Conservation (phyloP, 2,797 vertebrate genomes). For the Peromyscus nudipes region DNA sequence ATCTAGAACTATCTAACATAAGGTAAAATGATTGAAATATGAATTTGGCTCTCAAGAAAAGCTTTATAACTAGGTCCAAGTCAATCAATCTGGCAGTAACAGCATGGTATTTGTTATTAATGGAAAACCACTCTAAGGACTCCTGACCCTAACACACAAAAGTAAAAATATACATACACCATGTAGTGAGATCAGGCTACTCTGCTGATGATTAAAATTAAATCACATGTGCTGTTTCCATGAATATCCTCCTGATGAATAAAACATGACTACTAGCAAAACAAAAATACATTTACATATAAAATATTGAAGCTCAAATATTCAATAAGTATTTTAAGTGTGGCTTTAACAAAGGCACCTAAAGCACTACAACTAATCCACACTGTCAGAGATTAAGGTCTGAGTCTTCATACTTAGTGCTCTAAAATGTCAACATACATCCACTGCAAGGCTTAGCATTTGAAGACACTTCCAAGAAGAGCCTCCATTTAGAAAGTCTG, state of each 20-base stretch:
- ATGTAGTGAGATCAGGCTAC: slow-evolving; percentile 18
- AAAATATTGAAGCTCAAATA: slow-evolving; percentile 20
- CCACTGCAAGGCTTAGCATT: background rate
- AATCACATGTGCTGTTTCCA: background rate
- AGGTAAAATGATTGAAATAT: background rate
- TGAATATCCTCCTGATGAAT: background rate
- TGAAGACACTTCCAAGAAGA: background rate
- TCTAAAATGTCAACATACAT: background rate
- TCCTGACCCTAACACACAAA: background rate
- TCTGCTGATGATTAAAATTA: slow-evolving; percentile 7
- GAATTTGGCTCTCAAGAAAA: slow-evolving; percentile 21
- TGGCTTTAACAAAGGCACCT: background rate
- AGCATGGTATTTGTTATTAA: slow-evolving; percentile 16
- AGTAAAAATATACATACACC: slow-evolving; percentile 36
- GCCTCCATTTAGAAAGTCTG: slow-evolving; percentile 4
- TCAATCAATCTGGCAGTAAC: background rate
- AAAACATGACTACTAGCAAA: slow-evolving; percentile 16
- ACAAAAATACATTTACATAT: slow-evolving; percentile 38
- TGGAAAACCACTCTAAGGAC: slow-evolving; percentile 13
- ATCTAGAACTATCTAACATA: background rate
- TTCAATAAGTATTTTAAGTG: background rate
- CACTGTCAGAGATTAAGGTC: background rate
- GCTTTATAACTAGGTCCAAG: background rate
- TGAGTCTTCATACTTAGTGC: background rate
- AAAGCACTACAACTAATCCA: slow-evolving; percentile 24